These are phyloP conservation scores for Geococcyx californianus DNA, from an alignment of 2,113 vertebrate genomes.

Conservation along the genomic window DNA sequence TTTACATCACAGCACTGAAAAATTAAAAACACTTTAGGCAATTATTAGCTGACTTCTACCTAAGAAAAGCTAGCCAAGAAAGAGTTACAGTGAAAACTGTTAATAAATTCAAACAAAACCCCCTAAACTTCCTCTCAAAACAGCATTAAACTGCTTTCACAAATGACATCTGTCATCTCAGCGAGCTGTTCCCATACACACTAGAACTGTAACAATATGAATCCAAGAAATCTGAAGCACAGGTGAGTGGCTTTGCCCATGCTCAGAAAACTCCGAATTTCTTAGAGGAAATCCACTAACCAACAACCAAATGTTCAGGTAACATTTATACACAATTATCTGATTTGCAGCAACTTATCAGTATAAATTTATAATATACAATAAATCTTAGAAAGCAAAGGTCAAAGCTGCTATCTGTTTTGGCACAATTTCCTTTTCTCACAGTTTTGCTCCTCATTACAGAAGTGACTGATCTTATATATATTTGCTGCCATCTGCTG, in stretches of 20 bases:
- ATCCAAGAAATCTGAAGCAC: background rate
- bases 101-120: background rate
- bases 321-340: background rate
- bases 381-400: background rate
- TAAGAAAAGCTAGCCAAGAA: background rate
- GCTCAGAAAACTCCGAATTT: background rate
- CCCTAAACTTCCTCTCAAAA: background rate
- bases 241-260: background rate
- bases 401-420: background rate
- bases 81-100: background rate
- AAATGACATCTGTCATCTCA: background rate
- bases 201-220: background rate
- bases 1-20: fast-evolving
- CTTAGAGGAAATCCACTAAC: background rate
- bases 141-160: background rate
- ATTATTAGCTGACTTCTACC: background rate
- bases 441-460: background rate
- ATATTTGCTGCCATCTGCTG: slow-evolving; percentile 71
- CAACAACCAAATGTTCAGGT: background rate
- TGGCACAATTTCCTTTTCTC: background rate
- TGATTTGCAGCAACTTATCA: background rate
- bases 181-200: background rate
- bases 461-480: background rate
- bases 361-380: background rate
- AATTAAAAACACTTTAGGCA: background rate